Percentiles rank a stretch among this genome's conserved stretches.
Evolutionary conservation across 2,888 invertebrate species (phyloP).

Genomic region (Candidula unifasciata): DNA sequence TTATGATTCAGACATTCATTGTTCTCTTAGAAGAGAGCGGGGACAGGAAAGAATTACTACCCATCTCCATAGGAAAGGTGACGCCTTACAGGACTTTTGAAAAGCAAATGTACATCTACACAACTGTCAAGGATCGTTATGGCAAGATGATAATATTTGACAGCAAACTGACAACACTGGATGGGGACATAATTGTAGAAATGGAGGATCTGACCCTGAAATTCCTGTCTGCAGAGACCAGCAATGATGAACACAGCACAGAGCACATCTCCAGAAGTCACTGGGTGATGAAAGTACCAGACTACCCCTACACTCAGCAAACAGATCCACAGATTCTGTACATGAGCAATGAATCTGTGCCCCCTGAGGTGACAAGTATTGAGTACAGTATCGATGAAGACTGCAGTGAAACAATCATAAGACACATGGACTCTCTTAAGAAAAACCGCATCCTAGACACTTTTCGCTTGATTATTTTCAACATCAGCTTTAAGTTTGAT

Average conservation of each 20-base stretch:
- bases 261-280: slow-evolving; percentile 17
- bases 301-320: background rate
- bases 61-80: slow-evolving; percentile 54
- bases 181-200: slow-evolving; percentile 61
- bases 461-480: slow-evolving; percentile 20
- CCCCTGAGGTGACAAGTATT: background rate
- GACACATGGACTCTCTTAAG: background rate
- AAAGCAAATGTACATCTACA: slow-evolving; percentile 57
- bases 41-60: slow-evolving; percentile 53
- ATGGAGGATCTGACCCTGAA: slow-evolving; percentile 50
- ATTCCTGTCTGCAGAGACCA: slow-evolving; percentile 28
- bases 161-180: slow-evolving; percentile 55
- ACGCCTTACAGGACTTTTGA: slow-evolving; percentile 53
- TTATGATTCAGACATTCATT: slow-evolving; percentile 60
- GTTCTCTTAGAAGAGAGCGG: slow-evolving; percentile 46
- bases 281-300: background rate
- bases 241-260: slow-evolving; percentile 37
- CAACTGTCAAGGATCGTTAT: slow-evolving; percentile 46
- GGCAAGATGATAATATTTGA: slow-evolving; percentile 54
- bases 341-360: background rate
- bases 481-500: slow-evolving; percentile 19
- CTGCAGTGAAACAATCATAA: background rate
- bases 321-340: background rate
- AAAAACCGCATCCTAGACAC: background rate
- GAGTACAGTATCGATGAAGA: background rate